These are phyloP conservation scores for Geodia barretti DNA, from an alignment of 37 sponge, comb jelly and placozoan genomes.

Conservation along the genomic window DNA sequence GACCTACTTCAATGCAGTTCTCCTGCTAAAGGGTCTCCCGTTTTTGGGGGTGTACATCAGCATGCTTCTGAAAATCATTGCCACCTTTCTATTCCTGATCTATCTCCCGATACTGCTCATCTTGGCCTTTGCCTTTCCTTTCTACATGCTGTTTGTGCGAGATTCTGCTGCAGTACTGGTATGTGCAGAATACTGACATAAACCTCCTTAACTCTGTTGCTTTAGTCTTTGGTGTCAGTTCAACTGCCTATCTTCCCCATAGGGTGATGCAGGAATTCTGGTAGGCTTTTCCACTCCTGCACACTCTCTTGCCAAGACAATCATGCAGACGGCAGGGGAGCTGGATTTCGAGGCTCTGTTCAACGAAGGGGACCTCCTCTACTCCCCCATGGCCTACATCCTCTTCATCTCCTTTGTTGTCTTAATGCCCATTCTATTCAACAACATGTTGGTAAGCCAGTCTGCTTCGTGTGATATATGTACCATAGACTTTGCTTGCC, in stretches of 20 bases:
- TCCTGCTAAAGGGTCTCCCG: constrained; percentile 12
- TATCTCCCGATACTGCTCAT: constrained; percentile 27
- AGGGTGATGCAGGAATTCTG: not conserved
- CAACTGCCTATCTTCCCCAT: too few relatives aligned
- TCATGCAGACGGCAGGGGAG: not conserved
- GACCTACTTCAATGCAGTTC: constrained; percentile 17
- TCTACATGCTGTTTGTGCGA: constrained; percentile 44
- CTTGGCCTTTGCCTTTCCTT: constrained; percentile 22
- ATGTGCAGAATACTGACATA: too few relatives aligned
- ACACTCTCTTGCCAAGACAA: not conserved
- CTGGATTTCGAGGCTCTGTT: too few relatives aligned
- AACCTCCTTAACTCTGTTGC: too few relatives aligned
- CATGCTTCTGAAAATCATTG: constrained; percentile 4
- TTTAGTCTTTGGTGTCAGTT: too few relatives aligned
- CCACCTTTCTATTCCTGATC: constrained; percentile 14
- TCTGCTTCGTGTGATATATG: not conserved
- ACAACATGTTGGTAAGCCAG: constrained; percentile 12
- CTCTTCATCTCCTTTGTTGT: constrained; percentile 24
- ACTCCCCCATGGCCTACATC: constrained; percentile 10
- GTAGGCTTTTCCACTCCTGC: not conserved
- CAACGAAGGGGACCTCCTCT: too few relatives aligned
- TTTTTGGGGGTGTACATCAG: constrained; percentile 14
- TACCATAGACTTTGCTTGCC: not conserved
- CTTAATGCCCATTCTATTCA: constrained; percentile 21
- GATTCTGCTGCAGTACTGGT: too few relatives aligned